Evolutionary conservation across 1,140 invertebrate species (phyloP), one percentile per base, ranked within the genome.

Genomic region (Psix sp.): DNA sequence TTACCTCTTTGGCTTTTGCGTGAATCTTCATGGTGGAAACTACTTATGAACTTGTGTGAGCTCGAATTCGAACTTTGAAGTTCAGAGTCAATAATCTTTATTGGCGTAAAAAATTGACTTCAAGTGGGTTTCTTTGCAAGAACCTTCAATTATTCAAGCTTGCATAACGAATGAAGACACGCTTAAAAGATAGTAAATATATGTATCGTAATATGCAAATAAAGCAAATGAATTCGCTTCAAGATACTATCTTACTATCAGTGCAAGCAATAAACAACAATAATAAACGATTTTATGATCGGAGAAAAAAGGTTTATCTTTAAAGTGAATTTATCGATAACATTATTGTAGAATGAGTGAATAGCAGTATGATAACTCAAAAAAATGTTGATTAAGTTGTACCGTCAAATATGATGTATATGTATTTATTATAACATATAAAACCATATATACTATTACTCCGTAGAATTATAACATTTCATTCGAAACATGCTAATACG

Each of bases 401-500:
- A 16, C 43, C 46, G 51, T 67, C 52, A 57, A 59, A 51, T 59
- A 43, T 68, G 46, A 60, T 59, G 62, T 56, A 72, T 65, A n/a
- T n/a, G n/a, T n/a, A n/a, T n/a, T n/a, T n/a, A n/a, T n/a, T n/a
- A n/a, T 65, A 56, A 43, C 35, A 39, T 17, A 31, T 26, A 29
- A 5, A 59, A 72, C 52, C 59, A 14, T 29, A 39, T 17, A 15
- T 31, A 57, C 57, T 71, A 36, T 49, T 45, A 49, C 49, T 54
- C n/a, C n/a, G 31, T 18, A 42, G 24, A 42, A 45, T 72, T 63
- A 72, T 63, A 63, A 59, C 70, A 60, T 73, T 60, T 66, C 60
- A 66, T 74, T 74, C 21, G 62, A 56, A 74, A 67, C 56, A 74
- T 62, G 54, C 35, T 74, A 74, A 74, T 77, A 73, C 68, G 71